Percentiles rank a stretch among this genome's conserved stretches.
phyloP scores from a whole-genome alignment of 2,888 invertebrate species.

The Tenthredo livida region DNA sequence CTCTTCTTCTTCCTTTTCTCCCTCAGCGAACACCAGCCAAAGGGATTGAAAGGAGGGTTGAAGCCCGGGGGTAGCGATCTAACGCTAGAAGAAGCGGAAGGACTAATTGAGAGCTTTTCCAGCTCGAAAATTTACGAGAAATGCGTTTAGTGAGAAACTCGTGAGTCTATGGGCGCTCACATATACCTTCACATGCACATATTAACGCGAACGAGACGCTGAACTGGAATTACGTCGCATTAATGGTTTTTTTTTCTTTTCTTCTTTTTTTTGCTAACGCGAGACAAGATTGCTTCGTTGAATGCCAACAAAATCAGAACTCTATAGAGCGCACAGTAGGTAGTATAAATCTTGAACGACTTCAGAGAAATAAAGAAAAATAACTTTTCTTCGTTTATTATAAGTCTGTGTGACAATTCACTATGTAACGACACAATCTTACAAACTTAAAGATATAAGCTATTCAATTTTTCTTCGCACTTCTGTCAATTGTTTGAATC shows the following conservation, averaged over 20 bases:
- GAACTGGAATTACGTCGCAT: background rate
- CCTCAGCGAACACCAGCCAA: conserved; percentile 24
- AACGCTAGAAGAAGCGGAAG: conserved; percentile 26
- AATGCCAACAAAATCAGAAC: background rate
- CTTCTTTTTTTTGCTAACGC: background rate
- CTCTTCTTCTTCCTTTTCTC: conserved; percentile 6
- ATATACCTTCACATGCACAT: background rate
- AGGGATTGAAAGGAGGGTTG: conserved; percentile 16
- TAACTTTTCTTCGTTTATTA: background rate
- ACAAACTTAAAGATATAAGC: background rate
- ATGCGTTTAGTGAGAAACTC: conserved; percentile 26
- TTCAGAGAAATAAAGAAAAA: background rate
- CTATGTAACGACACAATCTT: background rate
- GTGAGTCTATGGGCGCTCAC: background rate
- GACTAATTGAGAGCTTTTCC: conserved; percentile 46
- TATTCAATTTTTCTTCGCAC: background rate
- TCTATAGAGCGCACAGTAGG: background rate
- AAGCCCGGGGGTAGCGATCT: background rate
- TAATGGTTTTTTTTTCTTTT: background rate
- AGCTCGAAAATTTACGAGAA: conserved; percentile 28
- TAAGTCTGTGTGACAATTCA: background rate
- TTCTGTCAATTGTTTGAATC: background rate
- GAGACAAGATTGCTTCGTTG: conserved; percentile 19
- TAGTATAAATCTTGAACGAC: background rate
- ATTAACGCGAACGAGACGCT: conserved; percentile 5